Evolutionary conservation across 1,140 invertebrate species (phyloP).

Genomic region (Neoseiulus cucumeris): DNA sequence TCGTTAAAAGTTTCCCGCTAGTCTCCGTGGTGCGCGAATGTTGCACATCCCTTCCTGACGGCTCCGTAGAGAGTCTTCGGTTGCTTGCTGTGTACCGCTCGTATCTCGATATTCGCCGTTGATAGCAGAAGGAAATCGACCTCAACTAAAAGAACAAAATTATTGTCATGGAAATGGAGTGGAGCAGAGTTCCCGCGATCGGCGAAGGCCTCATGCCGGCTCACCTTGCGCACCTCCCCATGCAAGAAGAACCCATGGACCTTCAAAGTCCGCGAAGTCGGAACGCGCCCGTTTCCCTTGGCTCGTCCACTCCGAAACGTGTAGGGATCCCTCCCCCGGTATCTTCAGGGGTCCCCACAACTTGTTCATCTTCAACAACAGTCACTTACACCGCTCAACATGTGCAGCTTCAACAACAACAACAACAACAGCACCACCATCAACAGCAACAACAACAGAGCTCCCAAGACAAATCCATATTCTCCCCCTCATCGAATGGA

Average conservation of each 20-base stretch:
- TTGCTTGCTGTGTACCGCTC: no score
- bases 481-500: not conserved
- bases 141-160: no score
- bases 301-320: not conserved
- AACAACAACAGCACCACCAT: not conserved
- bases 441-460: not conserved
- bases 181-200: not conserved
- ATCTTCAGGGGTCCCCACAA: not conserved
- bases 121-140: no score
- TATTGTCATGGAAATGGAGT: not conserved
- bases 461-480: not conserved
- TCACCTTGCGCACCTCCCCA: conserved; percentile 3
- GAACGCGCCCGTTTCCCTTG: not conserved
- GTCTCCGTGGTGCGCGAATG: no score
- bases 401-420: not conserved
- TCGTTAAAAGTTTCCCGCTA: no score
- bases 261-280: conserved; percentile 1
- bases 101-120: no score
- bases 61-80: no score
- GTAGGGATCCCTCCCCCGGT: not conserved
- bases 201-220: not conserved
- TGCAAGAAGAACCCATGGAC: conserved; percentile 3
- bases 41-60: no score
- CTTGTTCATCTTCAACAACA: not conserved
- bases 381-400: not conserved